Evolutionary conservation across 2,113 vertebrate species (phyloP).

Genomic region (Oceanodroma tethys): DNA sequence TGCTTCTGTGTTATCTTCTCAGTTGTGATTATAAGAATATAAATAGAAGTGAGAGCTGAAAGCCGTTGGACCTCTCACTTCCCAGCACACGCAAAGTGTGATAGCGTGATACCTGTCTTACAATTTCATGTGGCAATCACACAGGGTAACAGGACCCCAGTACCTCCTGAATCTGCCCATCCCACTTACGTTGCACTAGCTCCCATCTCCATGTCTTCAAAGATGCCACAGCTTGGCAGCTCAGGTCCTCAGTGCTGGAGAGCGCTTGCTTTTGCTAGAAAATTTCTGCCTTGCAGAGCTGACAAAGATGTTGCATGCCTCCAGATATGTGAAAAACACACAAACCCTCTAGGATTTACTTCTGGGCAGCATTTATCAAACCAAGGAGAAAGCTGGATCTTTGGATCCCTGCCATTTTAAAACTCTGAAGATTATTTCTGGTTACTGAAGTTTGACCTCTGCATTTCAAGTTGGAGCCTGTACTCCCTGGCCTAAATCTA

Average conservation of each 20-base stretch:
- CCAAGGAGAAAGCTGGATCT: not conserved
- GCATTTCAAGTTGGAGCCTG: not conserved
- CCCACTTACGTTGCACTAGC: not conserved
- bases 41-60: not conserved
- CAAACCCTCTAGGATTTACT: not conserved
- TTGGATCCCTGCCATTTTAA: slow-evolving; percentile 35
- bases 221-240: not conserved
- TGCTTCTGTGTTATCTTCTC: not conserved
- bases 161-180: not conserved
- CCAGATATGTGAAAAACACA: not conserved
- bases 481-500: slow-evolving; percentile 39
- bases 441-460: slow-evolving; percentile 41
- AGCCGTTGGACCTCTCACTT: not conserved
- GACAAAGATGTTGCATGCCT: not conserved
- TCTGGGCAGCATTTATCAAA: not conserved
- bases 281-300: not conserved
- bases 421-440: slow-evolving; percentile 41
- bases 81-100: fast-evolving
- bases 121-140: not conserved
- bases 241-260: not conserved
- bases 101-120: fast-evolving
- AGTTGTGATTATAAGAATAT: not conserved
- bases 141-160: not conserved
- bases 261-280: not conserved
- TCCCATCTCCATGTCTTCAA: not conserved